Evolutionary conservation across 1,140 invertebrate genomes (phyloP).

Genomic region (Zaprionus inermis): DNA sequence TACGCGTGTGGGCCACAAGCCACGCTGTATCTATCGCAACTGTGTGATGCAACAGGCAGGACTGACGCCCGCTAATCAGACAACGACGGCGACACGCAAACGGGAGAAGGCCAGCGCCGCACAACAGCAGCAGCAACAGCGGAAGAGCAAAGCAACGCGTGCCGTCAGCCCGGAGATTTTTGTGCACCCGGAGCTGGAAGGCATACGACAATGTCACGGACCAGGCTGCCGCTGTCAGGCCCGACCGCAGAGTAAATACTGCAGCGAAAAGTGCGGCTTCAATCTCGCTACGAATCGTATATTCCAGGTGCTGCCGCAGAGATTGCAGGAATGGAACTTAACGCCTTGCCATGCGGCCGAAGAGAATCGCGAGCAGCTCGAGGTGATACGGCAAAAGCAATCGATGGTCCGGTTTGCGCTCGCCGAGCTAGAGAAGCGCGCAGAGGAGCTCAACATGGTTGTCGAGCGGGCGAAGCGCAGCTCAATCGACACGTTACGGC

Average conservation of each 20-base stretch:
- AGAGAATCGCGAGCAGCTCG: slow-evolving; percentile 92
- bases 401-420: slow-evolving; percentile 90
- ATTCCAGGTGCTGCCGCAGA: slow-evolving; percentile 93
- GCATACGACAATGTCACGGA: slow-evolving; percentile 94
- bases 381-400: slow-evolving; percentile 92
- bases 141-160: slow-evolving; percentile 83
- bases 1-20: slow-evolving; percentile 91
- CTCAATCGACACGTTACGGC: slow-evolving; percentile 86
- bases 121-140: slow-evolving; percentile 46
- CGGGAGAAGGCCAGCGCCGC: slow-evolving; percentile 59
- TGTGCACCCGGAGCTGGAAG: slow-evolving; percentile 84
- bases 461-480: slow-evolving; percentile 90
- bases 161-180: slow-evolving; percentile 86
- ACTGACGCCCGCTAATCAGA: slow-evolving; percentile 1
- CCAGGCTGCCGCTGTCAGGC: slow-evolving; percentile 93
- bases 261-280: slow-evolving; percentile 96
- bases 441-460: slow-evolving; percentile 92
- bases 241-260: slow-evolving; percentile 95
- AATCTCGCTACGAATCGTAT: slow-evolving; percentile 94
- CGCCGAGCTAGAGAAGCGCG: slow-evolving; percentile 90
- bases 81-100: slow-evolving; percentile 36
- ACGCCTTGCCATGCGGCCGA: slow-evolving; percentile 95
- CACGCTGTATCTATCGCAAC: slow-evolving; percentile 87
- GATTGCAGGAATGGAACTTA: slow-evolving; percentile 98
- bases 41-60: slow-evolving; percentile 53